These are phyloP conservation scores for Philereme vetulata DNA, from an alignment of 2,888 invertebrate genomes.

Conservation along the genomic window DNA sequence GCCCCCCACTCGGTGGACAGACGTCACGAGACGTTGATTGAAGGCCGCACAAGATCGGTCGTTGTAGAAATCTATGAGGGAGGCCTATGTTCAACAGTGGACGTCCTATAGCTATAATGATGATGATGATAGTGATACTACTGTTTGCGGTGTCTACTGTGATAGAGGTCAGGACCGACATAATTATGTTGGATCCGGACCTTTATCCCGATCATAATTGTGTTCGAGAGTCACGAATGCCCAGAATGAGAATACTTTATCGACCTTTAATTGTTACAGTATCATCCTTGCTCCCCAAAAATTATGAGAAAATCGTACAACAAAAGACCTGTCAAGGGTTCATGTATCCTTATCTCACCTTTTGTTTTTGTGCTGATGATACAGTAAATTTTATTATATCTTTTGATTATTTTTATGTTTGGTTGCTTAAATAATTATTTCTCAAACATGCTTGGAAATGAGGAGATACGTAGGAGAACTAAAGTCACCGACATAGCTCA, in stretches of 20 bases:
- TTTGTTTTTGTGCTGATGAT: not conserved
- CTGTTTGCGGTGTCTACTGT: slow-evolving; percentile 18
- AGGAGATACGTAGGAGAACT: no score
- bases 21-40: no score
- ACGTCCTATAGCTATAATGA: no score
- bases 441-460: no score
- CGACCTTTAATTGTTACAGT: slow-evolving; percentile 28
- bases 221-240: slow-evolving; percentile 42
- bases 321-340: slow-evolving; percentile 8
- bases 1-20: no score
- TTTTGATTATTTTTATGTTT: no score
- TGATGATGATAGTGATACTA: slow-evolving; percentile 2
- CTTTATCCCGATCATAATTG: slow-evolving; percentile 66
- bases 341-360: not conserved
- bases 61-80: no score
- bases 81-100: no score
- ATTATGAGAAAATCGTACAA: slow-evolving; percentile 9
- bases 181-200: slow-evolving; percentile 60
- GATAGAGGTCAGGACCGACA: slow-evolving; percentile 35
- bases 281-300: slow-evolving; percentile 32
- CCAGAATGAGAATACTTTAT: slow-evolving; percentile 31
- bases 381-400: not conserved
- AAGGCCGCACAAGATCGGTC: no score
- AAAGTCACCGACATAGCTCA: no score
- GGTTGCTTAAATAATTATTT: no score